Evolutionary conservation across 1,140 invertebrate species (phyloP).

Genomic region (Drosophila triauraria): DNA sequence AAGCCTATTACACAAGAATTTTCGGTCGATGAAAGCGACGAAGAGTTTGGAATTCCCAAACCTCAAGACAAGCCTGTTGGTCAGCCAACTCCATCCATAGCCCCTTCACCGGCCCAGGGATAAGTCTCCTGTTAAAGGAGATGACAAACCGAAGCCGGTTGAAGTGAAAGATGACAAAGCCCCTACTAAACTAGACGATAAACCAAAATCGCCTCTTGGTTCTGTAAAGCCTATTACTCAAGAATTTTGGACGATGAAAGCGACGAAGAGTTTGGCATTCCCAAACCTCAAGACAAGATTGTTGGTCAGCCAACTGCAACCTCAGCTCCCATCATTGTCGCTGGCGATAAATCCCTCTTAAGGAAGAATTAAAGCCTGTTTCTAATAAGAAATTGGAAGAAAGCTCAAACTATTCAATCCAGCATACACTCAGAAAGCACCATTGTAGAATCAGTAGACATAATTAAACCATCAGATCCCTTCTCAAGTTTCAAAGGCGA

Average conservation of each 20-base stretch:
- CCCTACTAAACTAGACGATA: too few species aligned
- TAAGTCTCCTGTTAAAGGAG: neutral
- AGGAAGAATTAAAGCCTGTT: neutral
- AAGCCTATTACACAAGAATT: neutral
- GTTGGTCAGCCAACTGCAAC: neutral
- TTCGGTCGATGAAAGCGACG: slow-evolving; percentile 14
- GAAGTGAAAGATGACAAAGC: neutral
- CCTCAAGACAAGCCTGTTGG: neutral
- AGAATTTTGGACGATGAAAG: slow-evolving; percentile 9
- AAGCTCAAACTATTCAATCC: slow-evolving; percentile 6
- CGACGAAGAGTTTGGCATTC: slow-evolving; percentile 3
- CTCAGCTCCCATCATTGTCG: too few species aligned
- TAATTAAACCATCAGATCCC: too few species aligned
- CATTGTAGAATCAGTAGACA: too few species aligned
- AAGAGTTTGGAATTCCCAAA: neutral
- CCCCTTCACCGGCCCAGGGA: neutral
- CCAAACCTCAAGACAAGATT: neutral
- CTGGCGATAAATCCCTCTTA: neutral
- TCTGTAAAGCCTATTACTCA: too few species aligned
- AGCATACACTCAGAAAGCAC: too few species aligned
- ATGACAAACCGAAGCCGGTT: too few species aligned
- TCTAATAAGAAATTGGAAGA: neutral
- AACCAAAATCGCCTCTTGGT: too few species aligned
- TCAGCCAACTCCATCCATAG: too few species aligned
- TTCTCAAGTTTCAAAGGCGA: too few species aligned